Percentiles rank a stretch among this genome's conserved stretches.
Evolutionary conservation across 2,888 invertebrate species (phyloP).

Genomic region (Eudemis profundana): DNA sequence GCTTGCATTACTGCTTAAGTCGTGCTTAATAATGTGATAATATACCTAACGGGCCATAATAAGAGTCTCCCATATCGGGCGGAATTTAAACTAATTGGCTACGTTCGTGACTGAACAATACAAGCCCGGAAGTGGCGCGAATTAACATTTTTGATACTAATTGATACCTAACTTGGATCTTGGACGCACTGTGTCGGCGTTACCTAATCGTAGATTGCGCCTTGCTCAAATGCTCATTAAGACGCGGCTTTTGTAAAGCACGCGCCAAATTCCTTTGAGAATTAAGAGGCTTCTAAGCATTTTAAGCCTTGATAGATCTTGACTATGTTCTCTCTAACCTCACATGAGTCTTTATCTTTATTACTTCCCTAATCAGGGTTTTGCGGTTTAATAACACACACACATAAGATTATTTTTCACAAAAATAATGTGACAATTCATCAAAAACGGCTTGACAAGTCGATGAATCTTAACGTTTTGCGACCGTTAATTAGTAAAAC

Average conservation of each 20-base stretch:
- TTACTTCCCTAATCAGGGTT: too few relatives aligned
- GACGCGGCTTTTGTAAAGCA: background rate
- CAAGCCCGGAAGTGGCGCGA: constrained; percentile 59
- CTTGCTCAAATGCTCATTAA: constrained; percentile 12
- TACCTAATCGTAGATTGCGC: constrained; percentile 6
- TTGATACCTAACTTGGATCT: constrained; percentile 75
- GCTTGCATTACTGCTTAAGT: constrained; percentile 63
- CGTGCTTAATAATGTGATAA: constrained; percentile 67
- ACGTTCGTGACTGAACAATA: constrained; percentile 75
- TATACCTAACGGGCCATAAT: constrained; percentile 61
- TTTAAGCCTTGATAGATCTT: too few relatives aligned
- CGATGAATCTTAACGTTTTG: too few relatives aligned
- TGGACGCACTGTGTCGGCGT: constrained; percentile 57
- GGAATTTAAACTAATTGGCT: constrained; percentile 80
- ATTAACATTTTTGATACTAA: constrained; percentile 71
- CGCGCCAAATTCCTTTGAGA: background rate
- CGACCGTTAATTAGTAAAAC: too few relatives aligned
- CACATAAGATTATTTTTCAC: too few relatives aligned
- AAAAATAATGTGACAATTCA: too few relatives aligned
- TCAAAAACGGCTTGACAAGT: too few relatives aligned
- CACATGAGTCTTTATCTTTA: too few relatives aligned
- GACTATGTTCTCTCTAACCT: too few relatives aligned
- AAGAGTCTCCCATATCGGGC: constrained; percentile 70
- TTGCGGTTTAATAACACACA: too few relatives aligned
- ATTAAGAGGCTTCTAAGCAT: too few relatives aligned